phyloP scores from a whole-genome alignment of 2,888 invertebrate species.

The Meghimatium bilineatum region DNA sequence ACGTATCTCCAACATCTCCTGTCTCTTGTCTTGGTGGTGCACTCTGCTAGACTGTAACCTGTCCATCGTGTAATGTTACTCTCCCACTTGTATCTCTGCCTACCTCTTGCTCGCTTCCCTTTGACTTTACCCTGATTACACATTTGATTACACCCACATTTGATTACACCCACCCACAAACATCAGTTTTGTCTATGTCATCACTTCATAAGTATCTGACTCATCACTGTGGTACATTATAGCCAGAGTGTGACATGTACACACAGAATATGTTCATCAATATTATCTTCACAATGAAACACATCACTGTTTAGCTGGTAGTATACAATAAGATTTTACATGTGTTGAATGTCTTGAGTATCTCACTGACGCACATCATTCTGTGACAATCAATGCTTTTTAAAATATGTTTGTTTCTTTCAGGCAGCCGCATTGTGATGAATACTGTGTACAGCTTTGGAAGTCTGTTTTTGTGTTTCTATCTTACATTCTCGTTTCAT shows the following conservation, averaged over 20 bases:
- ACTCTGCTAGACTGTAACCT: no score
- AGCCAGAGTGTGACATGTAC: neutral
- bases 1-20: no score
- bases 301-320: neutral
- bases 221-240: no score
- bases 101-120: no score
- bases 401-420: conserved; percentile 1
- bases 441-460: neutral
- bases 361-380: neutral
- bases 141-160: no score
- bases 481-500: neutral
- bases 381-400: neutral
- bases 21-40: no score
- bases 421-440: conserved; percentile 24
- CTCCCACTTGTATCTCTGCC: no score
- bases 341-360: neutral
- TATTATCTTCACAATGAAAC: neutral
- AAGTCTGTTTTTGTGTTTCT: neutral
- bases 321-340: neutral
- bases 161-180: no score
- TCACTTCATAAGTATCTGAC: no score
- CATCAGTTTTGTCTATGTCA: no score
- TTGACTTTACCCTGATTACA: no score
- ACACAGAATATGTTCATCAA: neutral
- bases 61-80: no score